Percentiles rank a stretch among this genome's conserved stretches.
Conservation (phyloP, 2,113 vertebrate species). For the Brachypteracias leptosomus region DNA sequence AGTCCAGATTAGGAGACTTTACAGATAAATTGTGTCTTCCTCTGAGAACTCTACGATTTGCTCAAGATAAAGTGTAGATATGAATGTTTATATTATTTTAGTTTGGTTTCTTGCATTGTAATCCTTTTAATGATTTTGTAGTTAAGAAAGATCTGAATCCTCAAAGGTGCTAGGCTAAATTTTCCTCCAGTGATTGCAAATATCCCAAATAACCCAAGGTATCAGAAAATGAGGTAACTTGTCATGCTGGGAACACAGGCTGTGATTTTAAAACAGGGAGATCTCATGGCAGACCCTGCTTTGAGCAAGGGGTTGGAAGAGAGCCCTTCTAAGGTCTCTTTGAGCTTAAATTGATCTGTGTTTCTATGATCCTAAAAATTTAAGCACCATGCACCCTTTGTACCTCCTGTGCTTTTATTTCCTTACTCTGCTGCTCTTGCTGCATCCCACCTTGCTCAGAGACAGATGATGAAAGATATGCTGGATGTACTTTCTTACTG, state of each 20-base stretch:
- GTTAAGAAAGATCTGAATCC: background rate
- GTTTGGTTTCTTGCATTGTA: background rate
- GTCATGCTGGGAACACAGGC: background rate
- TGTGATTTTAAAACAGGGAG: background rate
- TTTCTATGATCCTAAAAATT: background rate
- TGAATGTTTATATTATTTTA: background rate
- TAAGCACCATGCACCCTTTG: background rate
- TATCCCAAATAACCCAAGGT: background rate
- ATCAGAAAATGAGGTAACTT: background rate
- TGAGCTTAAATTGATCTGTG: background rate
- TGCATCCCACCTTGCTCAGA: background rate
- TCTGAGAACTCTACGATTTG: background rate
- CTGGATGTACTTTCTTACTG: background rate
- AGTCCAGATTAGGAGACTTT: background rate
- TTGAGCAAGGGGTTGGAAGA: background rate
- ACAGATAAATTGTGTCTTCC: background rate
- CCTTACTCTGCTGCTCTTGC: background rate
- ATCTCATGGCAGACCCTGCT: background rate
- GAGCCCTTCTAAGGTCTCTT: background rate
- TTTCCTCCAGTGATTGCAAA: background rate
- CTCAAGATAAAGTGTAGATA: background rate
- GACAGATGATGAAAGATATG: conserved; percentile 3
- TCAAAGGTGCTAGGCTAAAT: background rate
- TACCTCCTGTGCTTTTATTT: background rate
- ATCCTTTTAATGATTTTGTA: background rate